Conservation (phyloP, 2,888 invertebrate species). For the Spicauda simplicius region DNA sequence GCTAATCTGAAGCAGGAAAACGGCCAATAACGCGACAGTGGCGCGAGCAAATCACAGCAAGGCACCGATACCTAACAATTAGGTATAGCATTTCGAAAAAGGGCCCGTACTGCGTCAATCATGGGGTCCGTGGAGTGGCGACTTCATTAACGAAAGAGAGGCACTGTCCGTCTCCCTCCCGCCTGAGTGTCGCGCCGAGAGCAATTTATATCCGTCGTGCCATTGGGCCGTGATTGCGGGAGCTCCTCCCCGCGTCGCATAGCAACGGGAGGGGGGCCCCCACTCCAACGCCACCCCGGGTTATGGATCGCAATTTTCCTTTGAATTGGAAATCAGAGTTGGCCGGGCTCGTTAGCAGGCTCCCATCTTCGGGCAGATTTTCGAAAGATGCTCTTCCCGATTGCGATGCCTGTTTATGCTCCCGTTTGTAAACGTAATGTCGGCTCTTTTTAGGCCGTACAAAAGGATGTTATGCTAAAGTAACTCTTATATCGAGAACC, state of each 20-base stretch:
- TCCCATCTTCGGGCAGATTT: slow-evolving; percentile 81
- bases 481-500: background rate
- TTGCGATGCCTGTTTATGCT: slow-evolving; percentile 65
- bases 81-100: slow-evolving; percentile 72
- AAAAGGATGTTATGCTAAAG: background rate
- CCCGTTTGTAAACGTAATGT: slow-evolving; percentile 37
- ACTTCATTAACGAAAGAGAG: slow-evolving; percentile 78
- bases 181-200: slow-evolving; percentile 77
- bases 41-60: slow-evolving; percentile 65
- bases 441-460: background rate
- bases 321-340: slow-evolving; percentile 86
- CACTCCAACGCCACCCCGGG: slow-evolving; percentile 63
- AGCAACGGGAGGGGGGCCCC: slow-evolving; percentile 83
- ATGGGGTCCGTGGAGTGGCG: slow-evolving; percentile 73
- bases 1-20: slow-evolving; percentile 31
- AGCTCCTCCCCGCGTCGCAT: slow-evolving; percentile 87
- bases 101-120: slow-evolving; percentile 77
- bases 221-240: slow-evolving; percentile 85
- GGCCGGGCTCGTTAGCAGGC: slow-evolving; percentile 78
- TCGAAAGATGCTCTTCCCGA: slow-evolving; percentile 53
- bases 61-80: slow-evolving; percentile 68
- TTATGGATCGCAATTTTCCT: slow-evolving; percentile 86
- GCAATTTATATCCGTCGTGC: slow-evolving; percentile 86
- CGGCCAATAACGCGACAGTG: slow-evolving; percentile 31
- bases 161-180: slow-evolving; percentile 59